A percentile compares a stretch with the other conserved stretches of the same genome.
phyloP scores from a whole-genome alignment of 2,113 vertebrate species.

The Scopus umbretta region DNA sequence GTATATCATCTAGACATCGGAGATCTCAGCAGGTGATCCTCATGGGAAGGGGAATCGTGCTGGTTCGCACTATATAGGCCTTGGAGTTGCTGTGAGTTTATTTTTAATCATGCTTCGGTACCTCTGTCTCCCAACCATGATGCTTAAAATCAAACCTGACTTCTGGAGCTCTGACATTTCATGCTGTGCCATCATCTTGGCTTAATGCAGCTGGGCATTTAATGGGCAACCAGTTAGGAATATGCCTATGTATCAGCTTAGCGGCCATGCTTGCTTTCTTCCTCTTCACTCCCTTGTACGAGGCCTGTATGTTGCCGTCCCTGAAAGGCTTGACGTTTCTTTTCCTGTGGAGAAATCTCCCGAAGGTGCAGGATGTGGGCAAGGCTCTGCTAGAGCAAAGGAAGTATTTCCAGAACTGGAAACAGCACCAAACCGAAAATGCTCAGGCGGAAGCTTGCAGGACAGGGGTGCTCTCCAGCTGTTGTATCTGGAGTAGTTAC shows the following conservation, averaged over 20 bases:
- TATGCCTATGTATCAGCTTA: neutral
- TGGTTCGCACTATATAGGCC: neutral
- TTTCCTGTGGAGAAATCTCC: neutral
- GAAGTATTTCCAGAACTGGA: neutral
- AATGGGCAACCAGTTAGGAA: neutral
- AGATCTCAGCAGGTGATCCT: neutral
- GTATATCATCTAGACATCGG: neutral
- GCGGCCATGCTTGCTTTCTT: neutral
- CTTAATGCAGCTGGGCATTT: neutral
- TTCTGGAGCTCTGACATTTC: neutral
- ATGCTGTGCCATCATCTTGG: neutral
- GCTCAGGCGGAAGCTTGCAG: neutral
- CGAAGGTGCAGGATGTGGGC: accelerated
- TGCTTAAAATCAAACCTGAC: neutral
- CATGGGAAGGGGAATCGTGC: neutral
- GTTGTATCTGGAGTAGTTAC: neutral
- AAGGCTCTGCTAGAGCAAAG: neutral
- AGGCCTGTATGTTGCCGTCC: neutral
- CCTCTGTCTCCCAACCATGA: neutral
- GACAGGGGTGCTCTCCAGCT: neutral
- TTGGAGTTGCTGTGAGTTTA: neutral
- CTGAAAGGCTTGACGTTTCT: neutral
- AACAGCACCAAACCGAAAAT: neutral
- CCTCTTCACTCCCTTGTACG: neutral
- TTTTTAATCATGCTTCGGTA: neutral